phyloP scores from a whole-genome alignment of 2,888 invertebrate genomes.

The Habroteleia sp. region DNA sequence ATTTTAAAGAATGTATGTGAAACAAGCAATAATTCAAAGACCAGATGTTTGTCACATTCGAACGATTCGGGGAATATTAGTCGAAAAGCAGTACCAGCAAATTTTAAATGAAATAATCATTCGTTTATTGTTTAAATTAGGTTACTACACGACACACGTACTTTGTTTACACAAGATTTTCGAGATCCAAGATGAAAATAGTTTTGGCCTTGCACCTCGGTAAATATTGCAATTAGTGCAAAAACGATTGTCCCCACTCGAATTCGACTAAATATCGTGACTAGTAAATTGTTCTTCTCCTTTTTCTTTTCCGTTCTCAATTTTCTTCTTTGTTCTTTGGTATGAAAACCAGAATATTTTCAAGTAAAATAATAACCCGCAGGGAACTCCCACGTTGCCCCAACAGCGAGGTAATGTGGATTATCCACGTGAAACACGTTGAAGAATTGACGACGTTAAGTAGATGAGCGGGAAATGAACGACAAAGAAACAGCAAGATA shows the following conservation, averaged over 20 bases:
- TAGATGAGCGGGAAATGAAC: too few species aligned
- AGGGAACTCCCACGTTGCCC: too few species aligned
- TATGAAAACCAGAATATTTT: too few species aligned
- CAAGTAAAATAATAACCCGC: too few species aligned
- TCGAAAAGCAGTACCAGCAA: conserved; percentile 48
- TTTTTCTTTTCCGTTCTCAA: too few species aligned
- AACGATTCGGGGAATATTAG: conserved; percentile 47
- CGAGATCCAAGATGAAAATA: conserved; percentile 31
- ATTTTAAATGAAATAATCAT: conserved; percentile 53
- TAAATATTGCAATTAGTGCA: conserved; percentile 14
- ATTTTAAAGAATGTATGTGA: conserved; percentile 44
- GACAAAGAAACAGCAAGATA: too few species aligned
- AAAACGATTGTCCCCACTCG: not conserved
- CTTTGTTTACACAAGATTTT: conserved; percentile 18
- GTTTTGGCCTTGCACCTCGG: conserved; percentile 1
- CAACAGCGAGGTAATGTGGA: too few species aligned
- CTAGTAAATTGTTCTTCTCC: too few species aligned
- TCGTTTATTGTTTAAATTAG: conserved; percentile 34
- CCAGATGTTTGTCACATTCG: conserved; percentile 44
- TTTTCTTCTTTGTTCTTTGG: too few species aligned
- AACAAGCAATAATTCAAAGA: conserved; percentile 47
- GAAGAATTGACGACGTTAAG: too few species aligned
- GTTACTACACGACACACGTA: conserved; percentile 25
- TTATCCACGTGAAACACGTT: too few species aligned
- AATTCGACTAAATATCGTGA: not conserved